phyloP scores from a whole-genome alignment of 2,113 vertebrate species.

The Gobio gobio region DNA sequence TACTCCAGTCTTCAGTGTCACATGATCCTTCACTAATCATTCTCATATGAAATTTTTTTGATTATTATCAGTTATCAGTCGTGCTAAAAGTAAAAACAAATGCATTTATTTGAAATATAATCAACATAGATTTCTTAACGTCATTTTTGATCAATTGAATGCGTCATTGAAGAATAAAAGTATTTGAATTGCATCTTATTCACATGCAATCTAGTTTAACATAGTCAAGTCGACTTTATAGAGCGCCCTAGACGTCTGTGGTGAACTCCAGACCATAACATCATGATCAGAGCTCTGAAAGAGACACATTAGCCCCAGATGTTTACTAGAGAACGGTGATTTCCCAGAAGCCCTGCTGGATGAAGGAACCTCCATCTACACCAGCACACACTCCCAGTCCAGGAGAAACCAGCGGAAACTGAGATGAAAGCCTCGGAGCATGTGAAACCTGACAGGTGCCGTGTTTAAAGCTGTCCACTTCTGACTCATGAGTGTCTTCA shows the following conservation, averaged over 20 bases:
- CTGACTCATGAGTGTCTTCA: neutral
- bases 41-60: neutral
- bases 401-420: neutral
- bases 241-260: neutral
- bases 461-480: neutral
- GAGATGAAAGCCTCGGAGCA: neutral
- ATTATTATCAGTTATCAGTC: neutral
- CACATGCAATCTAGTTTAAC: neutral
- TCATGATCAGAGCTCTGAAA: neutral
- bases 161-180: neutral
- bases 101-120: neutral
- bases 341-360: neutral
- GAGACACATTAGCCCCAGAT: neutral
- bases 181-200: neutral
- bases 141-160: neutral
- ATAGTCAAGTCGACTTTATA: neutral
- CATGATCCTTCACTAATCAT: neutral
- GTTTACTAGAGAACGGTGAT: slow-evolving; percentile 1
- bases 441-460: neutral
- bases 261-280: neutral
- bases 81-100: neutral
- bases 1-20: neutral
- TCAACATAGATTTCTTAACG: neutral
- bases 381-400: neutral
- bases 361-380: neutral